phyloP scores from a whole-genome alignment of 2,888 invertebrate genomes.

The Cryptophagus acutangulus region DNA sequence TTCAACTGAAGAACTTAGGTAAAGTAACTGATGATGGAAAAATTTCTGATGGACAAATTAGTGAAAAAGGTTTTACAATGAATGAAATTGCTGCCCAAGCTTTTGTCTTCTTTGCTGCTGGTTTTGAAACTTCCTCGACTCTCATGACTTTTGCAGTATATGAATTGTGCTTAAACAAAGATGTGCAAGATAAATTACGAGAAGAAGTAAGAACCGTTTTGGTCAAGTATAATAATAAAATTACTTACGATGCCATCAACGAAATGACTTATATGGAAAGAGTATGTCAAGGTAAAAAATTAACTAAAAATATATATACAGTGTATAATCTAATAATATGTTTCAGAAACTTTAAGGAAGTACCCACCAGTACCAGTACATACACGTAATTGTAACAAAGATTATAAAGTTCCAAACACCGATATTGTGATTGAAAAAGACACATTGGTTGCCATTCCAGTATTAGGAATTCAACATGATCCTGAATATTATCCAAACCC shows the following conservation, averaged over 20 bases:
- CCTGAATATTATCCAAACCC: conserved; percentile 4
- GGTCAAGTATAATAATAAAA: conserved; percentile 20
- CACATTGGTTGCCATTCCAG: not conserved
- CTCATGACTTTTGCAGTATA: conserved; percentile 24
- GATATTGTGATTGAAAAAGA: not conserved
- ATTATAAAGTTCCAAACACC: not conserved
- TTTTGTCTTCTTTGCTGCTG: conserved; percentile 24
- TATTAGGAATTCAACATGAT: not conserved
- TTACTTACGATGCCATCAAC: conserved; percentile 29
- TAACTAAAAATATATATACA: not conserved
- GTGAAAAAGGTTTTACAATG: conserved; percentile 13
- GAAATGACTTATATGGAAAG: conserved; percentile 45
- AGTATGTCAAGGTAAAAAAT: conserved; percentile 40
- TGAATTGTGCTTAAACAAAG: conserved; percentile 21
- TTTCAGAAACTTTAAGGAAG: not conserved
- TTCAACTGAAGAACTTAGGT: conserved; percentile 39
- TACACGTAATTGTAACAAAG: not conserved
- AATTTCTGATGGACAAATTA: conserved; percentile 11
- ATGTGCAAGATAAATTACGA: conserved; percentile 22
- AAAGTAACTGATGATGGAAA: conserved; percentile 34
- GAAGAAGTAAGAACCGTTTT: conserved; percentile 25
- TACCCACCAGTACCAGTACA: not conserved
- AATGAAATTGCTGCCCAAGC: conserved; percentile 23
- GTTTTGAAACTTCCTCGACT: conserved; percentile 27
- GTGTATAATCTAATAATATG: not conserved